A percentile compares a stretch with the other conserved stretches of the same genome.
These are phyloP conservation scores for Alsophila aescularia DNA, from an alignment of 2,888 invertebrate genomes.

Conservation along the genomic window DNA sequence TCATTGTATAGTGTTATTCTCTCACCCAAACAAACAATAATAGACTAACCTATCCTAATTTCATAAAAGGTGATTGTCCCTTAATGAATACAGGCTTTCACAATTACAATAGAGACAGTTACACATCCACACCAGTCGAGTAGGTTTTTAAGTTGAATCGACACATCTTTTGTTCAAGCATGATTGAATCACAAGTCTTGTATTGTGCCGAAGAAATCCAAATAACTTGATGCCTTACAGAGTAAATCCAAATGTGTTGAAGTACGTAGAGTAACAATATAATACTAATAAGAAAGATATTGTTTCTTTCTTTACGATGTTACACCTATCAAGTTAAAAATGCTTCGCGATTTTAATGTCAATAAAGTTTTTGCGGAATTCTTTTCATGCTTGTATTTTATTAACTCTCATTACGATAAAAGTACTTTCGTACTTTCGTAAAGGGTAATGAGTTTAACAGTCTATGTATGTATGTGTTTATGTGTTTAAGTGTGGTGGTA, in stretches of 20 bases:
- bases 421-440: too few relatives aligned
- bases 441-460: too few relatives aligned
- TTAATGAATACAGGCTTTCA: constrained; percentile 14
- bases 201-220: constrained; percentile 7
- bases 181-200: constrained; percentile 7
- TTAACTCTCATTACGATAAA: too few relatives aligned
- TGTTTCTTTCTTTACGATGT: too few relatives aligned
- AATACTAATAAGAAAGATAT: background rate
- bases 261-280: background rate
- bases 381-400: too few relatives aligned
- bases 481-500: too few relatives aligned
- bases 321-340: too few relatives aligned
- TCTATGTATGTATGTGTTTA: too few relatives aligned
- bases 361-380: too few relatives aligned
- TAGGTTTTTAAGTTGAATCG: constrained; percentile 29
- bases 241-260: constrained; percentile 16
- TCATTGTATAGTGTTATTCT: too few relatives aligned
- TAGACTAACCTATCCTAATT: background rate
- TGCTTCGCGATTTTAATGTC: too few relatives aligned
- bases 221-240: background rate
- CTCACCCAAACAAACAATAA: background rate
- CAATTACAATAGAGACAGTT: constrained; percentile 1
- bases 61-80: background rate
- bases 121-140: constrained; percentile 33
- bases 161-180: constrained; percentile 3